Conservation (phyloP, 1,140 invertebrate genomes). For the Tetragonula clypearis region DNA sequence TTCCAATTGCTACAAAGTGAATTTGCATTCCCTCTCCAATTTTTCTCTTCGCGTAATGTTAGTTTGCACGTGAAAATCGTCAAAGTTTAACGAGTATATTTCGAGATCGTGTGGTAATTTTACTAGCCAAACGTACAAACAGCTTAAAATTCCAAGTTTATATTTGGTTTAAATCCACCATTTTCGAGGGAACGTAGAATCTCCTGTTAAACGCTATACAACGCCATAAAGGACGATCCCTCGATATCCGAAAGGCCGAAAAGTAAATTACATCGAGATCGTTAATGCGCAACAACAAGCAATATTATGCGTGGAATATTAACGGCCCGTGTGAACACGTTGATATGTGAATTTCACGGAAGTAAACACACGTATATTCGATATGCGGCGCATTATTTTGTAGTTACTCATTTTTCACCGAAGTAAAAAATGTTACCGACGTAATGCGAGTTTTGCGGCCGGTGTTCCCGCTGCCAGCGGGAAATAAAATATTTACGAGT, state of each 20-base stretch:
- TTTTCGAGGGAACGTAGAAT: neutral
- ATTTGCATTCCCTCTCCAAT: too few species aligned
- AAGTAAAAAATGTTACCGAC: neutral
- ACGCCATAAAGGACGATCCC: neutral
- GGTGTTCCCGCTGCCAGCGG: neutral
- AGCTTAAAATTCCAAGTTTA: neutral
- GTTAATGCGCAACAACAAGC: neutral
- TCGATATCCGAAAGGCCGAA: neutral
- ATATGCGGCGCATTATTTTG: neutral
- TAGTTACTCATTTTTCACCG: neutral
- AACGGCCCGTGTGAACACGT: neutral
- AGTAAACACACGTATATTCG: neutral
- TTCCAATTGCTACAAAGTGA: neutral
- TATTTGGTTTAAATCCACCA: neutral
- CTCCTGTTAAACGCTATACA: neutral
- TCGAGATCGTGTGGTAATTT: neutral
- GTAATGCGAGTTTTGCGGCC: neutral
- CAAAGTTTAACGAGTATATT: neutral
- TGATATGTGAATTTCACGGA: neutral
- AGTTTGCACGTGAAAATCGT: neutral
- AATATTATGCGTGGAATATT: neutral
- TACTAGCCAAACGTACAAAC: neutral
- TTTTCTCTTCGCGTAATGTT: neutral
- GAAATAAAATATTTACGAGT: slow-evolving; percentile 32
- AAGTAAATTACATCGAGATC: neutral